phyloP scores from a whole-genome alignment of 64 coral and sea anemone species.

The Dendrophyllia cribrosa region DNA sequence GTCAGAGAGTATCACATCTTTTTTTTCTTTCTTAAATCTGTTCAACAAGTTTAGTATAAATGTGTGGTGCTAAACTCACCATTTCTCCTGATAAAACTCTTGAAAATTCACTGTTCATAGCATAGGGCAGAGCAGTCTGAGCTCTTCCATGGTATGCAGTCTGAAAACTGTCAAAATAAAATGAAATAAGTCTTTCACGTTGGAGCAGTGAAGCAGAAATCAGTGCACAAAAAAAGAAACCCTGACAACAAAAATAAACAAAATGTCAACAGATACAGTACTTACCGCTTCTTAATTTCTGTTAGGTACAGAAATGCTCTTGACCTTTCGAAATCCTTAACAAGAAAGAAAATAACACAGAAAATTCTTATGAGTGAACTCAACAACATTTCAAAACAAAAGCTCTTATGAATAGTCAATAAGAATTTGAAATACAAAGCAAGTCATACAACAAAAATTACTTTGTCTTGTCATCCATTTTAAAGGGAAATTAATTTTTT shows the following conservation, averaged over 20 bases:
- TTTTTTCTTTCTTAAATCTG: no score
- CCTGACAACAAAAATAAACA: neutral
- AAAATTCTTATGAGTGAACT: no score
- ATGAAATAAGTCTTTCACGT: neutral
- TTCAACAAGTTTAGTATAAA: no score
- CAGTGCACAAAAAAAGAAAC: neutral
- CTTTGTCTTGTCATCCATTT: no score
- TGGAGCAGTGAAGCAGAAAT: neutral
- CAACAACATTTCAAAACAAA: neutral
- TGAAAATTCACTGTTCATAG: slow-evolving; percentile 99
- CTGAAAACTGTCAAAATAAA: slow-evolving; percentile 82
- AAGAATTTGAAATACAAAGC: no score
- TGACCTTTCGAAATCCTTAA: slow-evolving; percentile 98
- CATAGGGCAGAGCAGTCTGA: slow-evolving; percentile 95
- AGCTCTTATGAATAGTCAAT: no score
- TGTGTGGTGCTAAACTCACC: slow-evolving; percentile 46
- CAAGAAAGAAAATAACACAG: slow-evolving; percentile 7
- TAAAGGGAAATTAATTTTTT: no score
- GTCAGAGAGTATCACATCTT: no score
- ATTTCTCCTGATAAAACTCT: slow-evolving; percentile 95
- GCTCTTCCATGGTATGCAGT: slow-evolving; percentile 91
- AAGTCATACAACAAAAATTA: no score
- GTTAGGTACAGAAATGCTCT: slow-evolving; percentile 92
- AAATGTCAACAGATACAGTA: neutral
- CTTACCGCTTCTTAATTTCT: slow-evolving; percentile 98